Base-by-base conservation (phyloP, 2,797 vertebrate species). In the Silurus aristotelis region DNA sequence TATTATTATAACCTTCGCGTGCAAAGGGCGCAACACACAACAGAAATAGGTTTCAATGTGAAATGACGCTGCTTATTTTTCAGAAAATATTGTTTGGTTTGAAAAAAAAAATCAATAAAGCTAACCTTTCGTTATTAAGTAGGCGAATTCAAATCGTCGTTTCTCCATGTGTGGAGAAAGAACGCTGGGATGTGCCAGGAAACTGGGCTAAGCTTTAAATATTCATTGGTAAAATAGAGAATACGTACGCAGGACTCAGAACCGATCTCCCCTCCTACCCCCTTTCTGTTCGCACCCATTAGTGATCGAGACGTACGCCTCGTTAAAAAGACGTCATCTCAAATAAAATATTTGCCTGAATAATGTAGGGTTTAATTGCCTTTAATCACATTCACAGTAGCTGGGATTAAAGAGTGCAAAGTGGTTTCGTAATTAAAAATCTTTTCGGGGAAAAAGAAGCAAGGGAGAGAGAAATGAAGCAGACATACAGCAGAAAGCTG, bases 291-390 rank as follows among this genome's bases (percentile, higher is more conserved):
- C 83, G 73, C 58, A 20, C 66, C 70, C 58, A 85, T 87, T 87
- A 81, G 77, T 81, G 79, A 82, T 83, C 61, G 82, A 75, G 86
- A 84, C 82, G n/a, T 83, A 87, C 78, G 83, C 86, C 82, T 89
- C 87, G 78, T 84, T 85, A 85, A 86, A 85, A 87, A 71, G 87
- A 87, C 20, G 85, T 89, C 84, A 87, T 80, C 84, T 86, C 83
- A 90, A 89, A 88, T 87, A 85, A 92, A 89, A 92, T 91, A 90
- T 90, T 90, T 87, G 89, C 82, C 83, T 89, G 85, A 85, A 85
- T 89, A 88, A 90, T 87, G 83, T 80, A 77, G 77, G 85, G 66
- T 82, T 90, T 88, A 91, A 90, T 90, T 89, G 87, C 78, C 82
- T 82, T 83, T 85, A 83, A 85, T 87, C 86, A 88, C 81, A 87